Percentiles rank a stretch among this genome's conserved stretches.
These are phyloP conservation scores for Platyrinchus mystaceus DNA, from an alignment of 2,797 vertebrate species.

Conservation along the genomic window DNA sequence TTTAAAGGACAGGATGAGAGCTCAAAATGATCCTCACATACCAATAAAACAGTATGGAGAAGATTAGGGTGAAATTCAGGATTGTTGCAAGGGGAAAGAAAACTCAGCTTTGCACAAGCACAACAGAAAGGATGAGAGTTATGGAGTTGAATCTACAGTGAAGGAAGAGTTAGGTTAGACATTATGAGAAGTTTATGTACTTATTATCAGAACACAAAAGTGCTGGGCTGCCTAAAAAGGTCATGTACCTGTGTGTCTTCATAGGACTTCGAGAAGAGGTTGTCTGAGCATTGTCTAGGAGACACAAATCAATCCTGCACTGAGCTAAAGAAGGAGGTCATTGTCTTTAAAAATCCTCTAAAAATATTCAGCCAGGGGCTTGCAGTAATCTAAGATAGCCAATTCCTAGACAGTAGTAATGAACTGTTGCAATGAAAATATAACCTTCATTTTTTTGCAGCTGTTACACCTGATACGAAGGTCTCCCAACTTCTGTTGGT, in stretches of 20 bases:
- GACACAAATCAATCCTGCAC: background rate
- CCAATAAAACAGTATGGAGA: background rate
- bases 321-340: background rate
- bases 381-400: background rate
- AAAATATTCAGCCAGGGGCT: background rate
- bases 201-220: background rate
- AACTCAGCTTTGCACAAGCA: background rate
- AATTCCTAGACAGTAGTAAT: background rate
- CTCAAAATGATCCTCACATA: background rate
- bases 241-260: rapidly evolving
- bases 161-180: background rate
- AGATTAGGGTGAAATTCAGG: background rate
- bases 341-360: background rate
- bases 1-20: background rate
- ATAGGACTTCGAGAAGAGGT: background rate
- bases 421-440: background rate
- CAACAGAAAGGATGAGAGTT: background rate
- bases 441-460: background rate
- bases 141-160: background rate
- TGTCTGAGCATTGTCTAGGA: background rate
- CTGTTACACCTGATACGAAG: background rate
- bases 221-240: background rate
- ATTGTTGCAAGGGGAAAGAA: background rate
- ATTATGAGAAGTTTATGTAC: background rate
- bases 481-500: background rate